Evolutionary conservation across 2,888 invertebrate species (phyloP).

Genomic region (Caenorhabditis imperialis): DNA sequence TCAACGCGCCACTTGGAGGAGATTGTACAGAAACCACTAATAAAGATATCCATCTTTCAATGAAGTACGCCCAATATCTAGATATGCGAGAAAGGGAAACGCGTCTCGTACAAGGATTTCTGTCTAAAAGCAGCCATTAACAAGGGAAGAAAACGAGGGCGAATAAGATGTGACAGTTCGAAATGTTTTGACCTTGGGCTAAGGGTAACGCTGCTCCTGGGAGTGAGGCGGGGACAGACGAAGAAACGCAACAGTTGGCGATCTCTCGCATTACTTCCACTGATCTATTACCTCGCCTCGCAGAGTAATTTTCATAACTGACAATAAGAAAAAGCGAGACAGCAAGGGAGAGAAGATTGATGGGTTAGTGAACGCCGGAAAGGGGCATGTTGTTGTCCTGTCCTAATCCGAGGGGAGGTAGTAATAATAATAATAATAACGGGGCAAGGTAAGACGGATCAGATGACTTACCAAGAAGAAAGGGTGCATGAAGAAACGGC

Average conservation of each 20-base stretch:
- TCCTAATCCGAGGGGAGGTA: constrained; percentile 11
- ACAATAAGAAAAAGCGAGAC: constrained; percentile 5
- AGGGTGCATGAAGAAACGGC: constrained; percentile 62
- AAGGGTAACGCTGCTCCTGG: constrained; percentile 27
- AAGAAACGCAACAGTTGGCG: constrained; percentile 50
- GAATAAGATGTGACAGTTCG: constrained; percentile 6
- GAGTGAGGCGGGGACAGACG: constrained; percentile 40
- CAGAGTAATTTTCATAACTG: constrained; percentile 48
- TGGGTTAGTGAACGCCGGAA: constrained; percentile 35
- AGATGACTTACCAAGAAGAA: constrained; percentile 57
- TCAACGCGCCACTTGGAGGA: constrained; percentile 36
- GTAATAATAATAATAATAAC: constrained; percentile 8
- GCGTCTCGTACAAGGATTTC: constrained; percentile 8
- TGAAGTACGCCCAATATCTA: constrained; percentile 37
- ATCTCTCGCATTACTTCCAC: constrained; percentile 43
- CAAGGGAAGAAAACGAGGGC: not conserved
- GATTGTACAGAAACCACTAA: constrained; percentile 45
- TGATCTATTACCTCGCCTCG: constrained; percentile 48
- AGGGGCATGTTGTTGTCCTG: constrained; percentile 34
- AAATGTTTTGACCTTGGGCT: constrained; percentile 45
- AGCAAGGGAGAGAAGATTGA: constrained; percentile 38
- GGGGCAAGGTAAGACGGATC: constrained; percentile 17
- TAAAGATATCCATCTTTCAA: constrained; percentile 39
- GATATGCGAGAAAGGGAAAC: constrained; percentile 18
- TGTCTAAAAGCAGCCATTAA: not conserved